Evolutionary conservation across 2,797 vertebrate species (phyloP).

Genomic region (Steatocranus sp.): DNA sequence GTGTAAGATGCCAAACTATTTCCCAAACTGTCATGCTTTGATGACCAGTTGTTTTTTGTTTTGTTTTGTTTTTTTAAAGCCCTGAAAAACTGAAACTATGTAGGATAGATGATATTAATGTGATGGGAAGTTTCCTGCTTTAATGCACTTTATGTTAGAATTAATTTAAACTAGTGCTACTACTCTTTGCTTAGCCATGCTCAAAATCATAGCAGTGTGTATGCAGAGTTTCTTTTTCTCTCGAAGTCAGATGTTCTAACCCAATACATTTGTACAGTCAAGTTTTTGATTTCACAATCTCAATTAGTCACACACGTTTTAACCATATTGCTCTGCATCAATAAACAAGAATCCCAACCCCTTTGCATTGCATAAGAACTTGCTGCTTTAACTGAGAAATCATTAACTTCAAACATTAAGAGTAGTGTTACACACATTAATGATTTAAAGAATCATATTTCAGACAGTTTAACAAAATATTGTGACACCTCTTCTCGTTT

Average conservation of each 20-base stretch:
- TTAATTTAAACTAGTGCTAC: neutral
- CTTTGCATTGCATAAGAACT: slow-evolving; percentile 1
- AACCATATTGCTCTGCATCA: neutral
- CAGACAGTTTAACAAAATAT: slow-evolving; percentile 3
- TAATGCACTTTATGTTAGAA: neutral
- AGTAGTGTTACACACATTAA: neutral
- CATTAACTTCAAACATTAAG: neutral
- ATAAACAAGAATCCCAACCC: neutral
- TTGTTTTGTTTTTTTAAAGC: neutral
- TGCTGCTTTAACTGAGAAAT: neutral
- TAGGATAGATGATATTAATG: neutral
- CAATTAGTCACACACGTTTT: neutral
- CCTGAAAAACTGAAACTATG: neutral
- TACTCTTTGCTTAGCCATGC: neutral
- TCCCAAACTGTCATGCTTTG: neutral
- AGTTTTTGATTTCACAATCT: slow-evolving; percentile 6
- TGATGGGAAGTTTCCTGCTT: neutral
- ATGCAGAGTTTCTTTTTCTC: neutral
- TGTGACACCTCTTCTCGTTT: slow-evolving; percentile 35
- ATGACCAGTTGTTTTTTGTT: neutral
- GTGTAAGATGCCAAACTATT: neutral
- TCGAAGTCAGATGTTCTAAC: neutral
- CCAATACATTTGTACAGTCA: neutral
- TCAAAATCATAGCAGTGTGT: neutral
- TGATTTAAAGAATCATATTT: neutral